Percentiles rank a stretch among this genome's conserved stretches.
These are phyloP conservation scores for Corapipo altera DNA, from an alignment of 2,113 vertebrate species.

Conservation along the genomic window DNA sequence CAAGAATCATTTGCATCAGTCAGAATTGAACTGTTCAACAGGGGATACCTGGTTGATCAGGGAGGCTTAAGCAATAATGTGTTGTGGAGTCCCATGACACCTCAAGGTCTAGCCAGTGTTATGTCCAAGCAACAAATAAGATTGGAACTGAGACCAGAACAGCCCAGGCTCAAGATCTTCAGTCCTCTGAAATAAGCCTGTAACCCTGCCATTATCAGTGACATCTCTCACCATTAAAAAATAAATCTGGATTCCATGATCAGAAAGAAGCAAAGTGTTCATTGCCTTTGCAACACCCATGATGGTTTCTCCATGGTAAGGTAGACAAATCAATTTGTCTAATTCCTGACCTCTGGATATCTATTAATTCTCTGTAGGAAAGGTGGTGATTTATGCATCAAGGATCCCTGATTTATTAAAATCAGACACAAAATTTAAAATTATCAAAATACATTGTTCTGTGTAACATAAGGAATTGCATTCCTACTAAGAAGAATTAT, in stretches of 20 bases:
- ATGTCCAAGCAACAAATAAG: background rate
- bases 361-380: background rate
- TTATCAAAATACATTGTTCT: rapidly evolving
- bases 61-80: background rate
- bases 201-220: background rate
- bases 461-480: background rate
- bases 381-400: background rate
- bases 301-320: background rate
- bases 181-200: background rate
- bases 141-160: background rate
- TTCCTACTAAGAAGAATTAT: background rate
- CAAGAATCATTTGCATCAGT: background rate
- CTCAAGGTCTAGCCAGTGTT: background rate
- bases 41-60: background rate
- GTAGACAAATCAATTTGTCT: background rate
- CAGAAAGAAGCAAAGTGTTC: background rate
- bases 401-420: background rate
- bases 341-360: background rate
- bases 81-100: background rate
- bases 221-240: background rate
- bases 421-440: background rate
- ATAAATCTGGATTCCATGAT: background rate
- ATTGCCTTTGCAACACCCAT: background rate
- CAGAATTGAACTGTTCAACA: background rate
- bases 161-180: background rate